Evolutionary conservation across 2,888 invertebrate species (phyloP), one percentile per base, ranked within the genome.

Genomic region (Julus scandinavius): DNA sequence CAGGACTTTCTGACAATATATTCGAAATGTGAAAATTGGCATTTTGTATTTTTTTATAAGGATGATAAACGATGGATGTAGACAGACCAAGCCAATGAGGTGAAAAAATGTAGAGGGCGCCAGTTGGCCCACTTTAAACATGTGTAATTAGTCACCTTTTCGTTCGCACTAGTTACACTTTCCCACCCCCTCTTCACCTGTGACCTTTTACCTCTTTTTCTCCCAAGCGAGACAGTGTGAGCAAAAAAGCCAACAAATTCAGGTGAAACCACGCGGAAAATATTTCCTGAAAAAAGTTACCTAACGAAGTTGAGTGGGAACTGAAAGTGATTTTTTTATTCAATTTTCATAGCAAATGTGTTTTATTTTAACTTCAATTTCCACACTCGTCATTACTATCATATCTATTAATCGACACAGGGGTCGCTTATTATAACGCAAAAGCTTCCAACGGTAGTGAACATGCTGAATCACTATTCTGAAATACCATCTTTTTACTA

Each of bases 81-180:
- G 72, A 29, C 72, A 72, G 72, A 29, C 72, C 72, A 29, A 72
- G 72, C 0, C 72, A 29, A 72, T 20, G 29, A 72, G 72, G 72
- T 29, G 11, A 72, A 72, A 72, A 72, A 72, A 29, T 72, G 72
- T 72, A 72, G 72, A 72, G 72, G 72, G 72, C 72, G 72, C 72
- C 72, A 72, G 72, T 72, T 72, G 72, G 72, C 72, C 72, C 72
- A 72, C 72, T 72, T 72, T 29, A 29, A 72, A 29, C 72, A 72
- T 29, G 72, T 72, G 72, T 72, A 72, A 72, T 72, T 72, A 72
- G 72, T 72, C 72, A 72, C 72, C 72, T 72, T 72, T 72, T 38
- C 72, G 72, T 29, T 72, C 72, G 72, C 72, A 29, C 72, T 72
- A 72, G 72, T 72, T 72, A 72, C 72, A 72, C 72, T 72, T 72